Evolutionary conservation across 2,797 vertebrate species (phyloP).

Genomic region (Alauda arvensis): DNA sequence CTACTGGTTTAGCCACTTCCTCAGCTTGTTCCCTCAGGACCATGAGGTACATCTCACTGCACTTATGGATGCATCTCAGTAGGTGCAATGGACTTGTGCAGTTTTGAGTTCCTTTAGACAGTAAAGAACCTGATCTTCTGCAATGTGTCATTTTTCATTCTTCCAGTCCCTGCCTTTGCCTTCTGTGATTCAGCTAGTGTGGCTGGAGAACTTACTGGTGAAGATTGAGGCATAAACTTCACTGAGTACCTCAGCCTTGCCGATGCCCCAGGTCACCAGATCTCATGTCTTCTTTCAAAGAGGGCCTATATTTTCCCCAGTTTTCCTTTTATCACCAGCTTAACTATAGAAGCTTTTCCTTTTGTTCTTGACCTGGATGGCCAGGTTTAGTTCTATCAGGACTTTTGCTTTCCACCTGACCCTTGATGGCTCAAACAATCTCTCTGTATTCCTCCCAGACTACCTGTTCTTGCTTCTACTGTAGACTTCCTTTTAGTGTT

Average conservation of each 20-base stretch:
- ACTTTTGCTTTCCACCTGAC: neutral
- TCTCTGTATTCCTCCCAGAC: neutral
- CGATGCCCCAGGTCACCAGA: no score
- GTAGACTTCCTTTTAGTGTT: neutral
- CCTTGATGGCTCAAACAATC: neutral
- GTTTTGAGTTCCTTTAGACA: neutral
- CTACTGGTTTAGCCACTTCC: neutral
- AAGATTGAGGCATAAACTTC: rapidly evolving
- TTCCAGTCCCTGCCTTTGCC: neutral
- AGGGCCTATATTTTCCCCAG: neutral
- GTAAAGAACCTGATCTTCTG: neutral
- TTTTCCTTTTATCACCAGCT: neutral
- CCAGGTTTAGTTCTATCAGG: neutral
- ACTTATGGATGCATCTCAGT: no score
- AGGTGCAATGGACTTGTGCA: neutral
- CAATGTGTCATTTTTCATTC: rapidly evolving
- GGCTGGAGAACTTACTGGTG: neutral
- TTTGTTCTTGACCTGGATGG: neutral
- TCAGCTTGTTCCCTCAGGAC: neutral
- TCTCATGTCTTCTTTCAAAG: rapidly evolving
- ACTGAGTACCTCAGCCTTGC: neutral
- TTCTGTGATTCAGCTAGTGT: neutral
- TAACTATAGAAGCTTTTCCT: neutral
- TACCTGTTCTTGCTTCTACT: neutral
- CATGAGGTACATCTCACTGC: neutral